phyloP scores from a whole-genome alignment of 2,113 vertebrate species.

The Panthera tigris region DNA sequence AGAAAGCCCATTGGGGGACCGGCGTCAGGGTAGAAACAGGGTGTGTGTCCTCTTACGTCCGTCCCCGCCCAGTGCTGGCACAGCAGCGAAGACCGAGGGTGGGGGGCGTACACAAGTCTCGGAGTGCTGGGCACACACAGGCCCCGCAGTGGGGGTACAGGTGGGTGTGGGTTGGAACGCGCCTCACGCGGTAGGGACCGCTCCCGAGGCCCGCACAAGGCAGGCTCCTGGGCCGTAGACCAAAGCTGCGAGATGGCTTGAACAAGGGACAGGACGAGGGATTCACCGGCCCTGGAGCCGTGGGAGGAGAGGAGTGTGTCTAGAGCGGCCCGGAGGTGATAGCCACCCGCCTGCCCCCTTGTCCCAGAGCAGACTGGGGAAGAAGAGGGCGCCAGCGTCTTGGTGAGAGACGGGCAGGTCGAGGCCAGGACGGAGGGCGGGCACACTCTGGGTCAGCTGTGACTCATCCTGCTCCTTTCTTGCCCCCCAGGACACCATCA shows the following conservation, averaged over 20 bases:
- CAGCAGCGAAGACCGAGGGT: neutral
- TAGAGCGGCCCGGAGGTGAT: fast-evolving
- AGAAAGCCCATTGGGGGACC: neutral
- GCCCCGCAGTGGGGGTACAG: fast-evolving
- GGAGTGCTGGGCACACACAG: fast-evolving
- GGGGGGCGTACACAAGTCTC: too few relatives aligned
- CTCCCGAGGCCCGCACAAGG: neutral
- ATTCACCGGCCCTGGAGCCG: neutral
- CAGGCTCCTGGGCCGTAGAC: fast-evolving
- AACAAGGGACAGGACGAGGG: too few relatives aligned
- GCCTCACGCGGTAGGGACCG: neutral
- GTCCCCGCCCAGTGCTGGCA: neutral
- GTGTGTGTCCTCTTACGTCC: neutral
- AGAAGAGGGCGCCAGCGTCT: neutral
- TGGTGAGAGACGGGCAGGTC: too few relatives aligned
- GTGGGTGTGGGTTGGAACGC: neutral
- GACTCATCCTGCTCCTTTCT: neutral
- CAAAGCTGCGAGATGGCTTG: fast-evolving
- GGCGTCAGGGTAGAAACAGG: neutral
- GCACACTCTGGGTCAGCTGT: fast-evolving
- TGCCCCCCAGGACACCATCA: constrained; percentile 92
- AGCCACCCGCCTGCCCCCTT: too few relatives aligned
- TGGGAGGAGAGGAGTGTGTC: neutral
- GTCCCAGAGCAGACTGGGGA: neutral
- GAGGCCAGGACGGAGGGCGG: neutral